Percentiles rank a stretch among this genome's conserved stretches.
Evolutionary conservation across 2,888 invertebrate species (phyloP).

Genomic region (Myopa tessellatipennis): DNA sequence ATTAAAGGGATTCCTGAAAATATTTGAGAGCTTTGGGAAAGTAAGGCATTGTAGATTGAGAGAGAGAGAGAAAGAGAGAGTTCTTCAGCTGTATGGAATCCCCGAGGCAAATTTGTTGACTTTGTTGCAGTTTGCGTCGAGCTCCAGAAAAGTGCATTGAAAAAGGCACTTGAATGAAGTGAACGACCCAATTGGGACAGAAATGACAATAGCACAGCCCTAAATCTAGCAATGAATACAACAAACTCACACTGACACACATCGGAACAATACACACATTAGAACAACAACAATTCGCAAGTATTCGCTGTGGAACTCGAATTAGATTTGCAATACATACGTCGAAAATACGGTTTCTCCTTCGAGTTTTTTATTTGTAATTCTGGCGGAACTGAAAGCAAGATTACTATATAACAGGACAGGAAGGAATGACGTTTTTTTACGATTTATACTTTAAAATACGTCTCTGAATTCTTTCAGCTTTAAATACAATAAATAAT

Average conservation of each 20-base stretch:
- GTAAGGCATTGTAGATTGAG: not conserved
- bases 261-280: not conserved
- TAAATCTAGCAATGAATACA: conserved; percentile 11
- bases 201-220: not conserved
- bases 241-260: not conserved
- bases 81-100: conserved; percentile 37
- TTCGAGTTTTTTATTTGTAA: too few relatives aligned
- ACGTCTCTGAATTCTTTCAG: too few relatives aligned
- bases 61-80: conserved; percentile 6
- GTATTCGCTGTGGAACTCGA: not conserved
- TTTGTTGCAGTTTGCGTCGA: conserved; percentile 37
- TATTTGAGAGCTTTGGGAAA: not conserved
- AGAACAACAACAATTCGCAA: conserved; percentile 19
- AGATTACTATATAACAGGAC: too few relatives aligned
- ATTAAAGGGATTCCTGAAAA: too few relatives aligned
- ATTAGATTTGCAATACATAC: conserved; percentile 24
- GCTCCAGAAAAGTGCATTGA: conserved; percentile 37
- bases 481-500: too few relatives aligned
- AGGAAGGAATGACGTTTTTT: too few relatives aligned
- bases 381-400: too few relatives aligned
- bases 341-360: not conserved
- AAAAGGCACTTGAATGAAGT: conserved; percentile 32
- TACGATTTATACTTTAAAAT: too few relatives aligned
- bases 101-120: conserved; percentile 43
- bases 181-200: not conserved